These are phyloP conservation scores for Diabrotica balteata DNA, from an alignment of 2,888 invertebrate species.

Conservation along the genomic window DNA sequence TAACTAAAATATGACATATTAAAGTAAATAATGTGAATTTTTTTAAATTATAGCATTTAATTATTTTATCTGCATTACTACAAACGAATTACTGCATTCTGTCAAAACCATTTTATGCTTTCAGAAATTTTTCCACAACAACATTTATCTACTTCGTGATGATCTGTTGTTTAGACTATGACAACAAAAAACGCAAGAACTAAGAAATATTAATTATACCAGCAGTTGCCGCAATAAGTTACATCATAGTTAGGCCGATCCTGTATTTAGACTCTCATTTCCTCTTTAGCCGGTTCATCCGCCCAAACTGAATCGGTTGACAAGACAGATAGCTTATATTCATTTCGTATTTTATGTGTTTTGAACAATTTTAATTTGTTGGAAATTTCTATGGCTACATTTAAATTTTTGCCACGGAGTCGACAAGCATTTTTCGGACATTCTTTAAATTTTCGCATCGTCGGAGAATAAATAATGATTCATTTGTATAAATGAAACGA, in stretches of 20 bases:
- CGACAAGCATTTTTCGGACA: background rate
- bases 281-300: slow-evolving; percentile 18
- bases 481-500: too few relatives aligned
- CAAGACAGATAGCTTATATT: slow-evolving; percentile 48
- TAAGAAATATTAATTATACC: slow-evolving; percentile 18
- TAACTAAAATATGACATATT: too few relatives aligned
- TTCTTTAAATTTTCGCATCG: background rate
- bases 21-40: too few relatives aligned
- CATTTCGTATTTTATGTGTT: slow-evolving; percentile 47
- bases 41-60: too few relatives aligned
- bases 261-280: slow-evolving; percentile 14
- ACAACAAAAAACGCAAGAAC: slow-evolving; percentile 7
- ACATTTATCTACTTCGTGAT: slow-evolving; percentile 6
- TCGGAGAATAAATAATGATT: too few relatives aligned
- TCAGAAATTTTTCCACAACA: background rate
- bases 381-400: slow-evolving; percentile 39
- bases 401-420: slow-evolving; percentile 8
- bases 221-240: slow-evolving; percentile 9
- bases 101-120: too few relatives aligned
- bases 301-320: slow-evolving; percentile 28
- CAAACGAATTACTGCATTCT: too few relatives aligned
- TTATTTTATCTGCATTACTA: too few relatives aligned
- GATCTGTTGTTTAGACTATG: background rate
- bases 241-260: slow-evolving; percentile 10
- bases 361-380: slow-evolving; percentile 47